Conservation (phyloP, 2,888 invertebrate genomes). For the Prosapia bicincta region DNA sequence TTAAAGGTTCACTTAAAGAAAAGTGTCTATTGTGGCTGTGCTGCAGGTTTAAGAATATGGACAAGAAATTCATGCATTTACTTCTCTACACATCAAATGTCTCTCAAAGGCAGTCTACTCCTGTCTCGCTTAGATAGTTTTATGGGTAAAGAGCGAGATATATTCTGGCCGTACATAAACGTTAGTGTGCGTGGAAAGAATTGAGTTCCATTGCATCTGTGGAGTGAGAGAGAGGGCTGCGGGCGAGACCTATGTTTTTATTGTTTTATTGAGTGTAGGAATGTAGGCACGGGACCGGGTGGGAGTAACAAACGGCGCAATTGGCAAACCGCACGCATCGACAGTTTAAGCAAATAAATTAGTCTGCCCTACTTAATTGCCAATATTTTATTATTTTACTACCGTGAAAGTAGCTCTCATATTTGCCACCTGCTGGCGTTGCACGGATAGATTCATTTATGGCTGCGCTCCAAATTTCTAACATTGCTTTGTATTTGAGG, state of each 20-base stretch:
- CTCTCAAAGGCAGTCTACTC: too few species aligned
- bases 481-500: background rate
- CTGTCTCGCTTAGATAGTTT: too few species aligned
- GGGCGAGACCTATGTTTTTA: background rate
- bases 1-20: too few species aligned
- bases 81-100: too few species aligned
- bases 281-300: background rate
- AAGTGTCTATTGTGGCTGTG: too few species aligned
- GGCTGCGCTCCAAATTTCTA: background rate
- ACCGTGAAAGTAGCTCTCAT: background rate
- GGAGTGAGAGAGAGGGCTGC: background rate
- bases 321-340: background rate
- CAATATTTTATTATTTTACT: background rate
- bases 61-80: too few species aligned
- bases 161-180: too few species aligned
- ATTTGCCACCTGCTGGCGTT: background rate
- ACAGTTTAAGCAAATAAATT: background rate
- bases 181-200: too few species aligned
- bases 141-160: too few species aligned
- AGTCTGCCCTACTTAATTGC: background rate
- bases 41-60: too few species aligned
- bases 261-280: background rate
- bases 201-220: too few species aligned
- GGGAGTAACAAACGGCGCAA: background rate
- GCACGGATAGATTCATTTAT: background rate